phyloP scores from a whole-genome alignment of 1,140 invertebrate genomes.

The Drosophila sucinea region DNA sequence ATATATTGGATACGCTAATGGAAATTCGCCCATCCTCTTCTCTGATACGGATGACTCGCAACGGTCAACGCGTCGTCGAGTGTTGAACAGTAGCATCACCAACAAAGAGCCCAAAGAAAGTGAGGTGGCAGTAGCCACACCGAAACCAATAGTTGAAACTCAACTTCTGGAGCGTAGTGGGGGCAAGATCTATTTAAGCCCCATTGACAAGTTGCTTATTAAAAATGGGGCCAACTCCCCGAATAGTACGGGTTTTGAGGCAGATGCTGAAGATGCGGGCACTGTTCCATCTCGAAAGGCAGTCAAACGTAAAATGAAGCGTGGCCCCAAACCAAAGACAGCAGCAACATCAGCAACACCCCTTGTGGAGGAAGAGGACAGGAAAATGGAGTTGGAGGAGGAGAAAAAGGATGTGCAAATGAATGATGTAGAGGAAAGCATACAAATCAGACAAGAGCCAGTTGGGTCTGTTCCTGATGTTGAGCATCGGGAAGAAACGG shows the following conservation, averaged over 20 bases:
- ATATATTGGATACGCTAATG: conserved; percentile 68
- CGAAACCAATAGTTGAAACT: conserved; percentile 17
- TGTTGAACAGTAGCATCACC: conserved; percentile 33
- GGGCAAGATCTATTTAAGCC: conserved; percentile 49
- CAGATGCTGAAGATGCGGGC: conserved; percentile 55
- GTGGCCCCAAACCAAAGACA: conserved; percentile 38
- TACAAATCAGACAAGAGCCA: not conserved
- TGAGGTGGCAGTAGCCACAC: conserved; percentile 33
- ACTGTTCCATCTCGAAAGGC: conserved; percentile 32
- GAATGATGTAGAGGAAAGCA: not conserved
- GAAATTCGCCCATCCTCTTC: conserved; percentile 50
- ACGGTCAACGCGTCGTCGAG: conserved; percentile 56
- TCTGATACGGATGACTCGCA: conserved; percentile 44
- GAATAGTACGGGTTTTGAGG: conserved; percentile 65
- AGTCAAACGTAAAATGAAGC: conserved; percentile 59
- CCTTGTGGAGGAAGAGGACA: not conserved
- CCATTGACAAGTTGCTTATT: conserved; percentile 63
- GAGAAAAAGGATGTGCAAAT: not conserved
- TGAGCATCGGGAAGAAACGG: not conserved
- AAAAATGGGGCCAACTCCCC: conserved; percentile 67
- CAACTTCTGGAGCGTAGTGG: conserved; percentile 20
- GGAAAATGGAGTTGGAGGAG: not conserved
- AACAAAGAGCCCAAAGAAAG: conserved; percentile 34
- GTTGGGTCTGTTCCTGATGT: not conserved
- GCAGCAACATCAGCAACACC: not conserved